Percentiles rank a stretch among this genome's conserved stretches.
phyloP scores from a whole-genome alignment of 2,113 vertebrate genomes.

The Baryphthengus martii region DNA sequence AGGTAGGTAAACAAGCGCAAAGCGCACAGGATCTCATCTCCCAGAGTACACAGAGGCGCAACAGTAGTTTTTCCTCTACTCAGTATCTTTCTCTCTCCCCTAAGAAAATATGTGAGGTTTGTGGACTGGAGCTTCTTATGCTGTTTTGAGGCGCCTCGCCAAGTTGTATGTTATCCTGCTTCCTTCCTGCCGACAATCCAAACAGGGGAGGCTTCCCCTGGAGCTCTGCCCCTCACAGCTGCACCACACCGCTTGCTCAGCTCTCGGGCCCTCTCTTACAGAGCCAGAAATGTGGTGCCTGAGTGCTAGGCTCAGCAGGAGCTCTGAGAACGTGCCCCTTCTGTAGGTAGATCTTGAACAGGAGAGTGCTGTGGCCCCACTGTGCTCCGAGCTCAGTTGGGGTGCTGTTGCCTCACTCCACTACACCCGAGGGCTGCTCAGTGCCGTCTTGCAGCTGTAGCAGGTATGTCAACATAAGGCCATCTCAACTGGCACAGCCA shows the following conservation, averaged over 20 bases:
- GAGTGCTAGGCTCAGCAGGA: not conserved
- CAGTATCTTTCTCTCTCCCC: not conserved
- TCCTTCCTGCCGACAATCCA: slow-evolving; percentile 28
- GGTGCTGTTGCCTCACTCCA: accelerated
- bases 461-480: not conserved
- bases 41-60: slow-evolving; percentile 15
- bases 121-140: not conserved
- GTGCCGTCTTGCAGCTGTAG: accelerated
- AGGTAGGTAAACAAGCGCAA: not conserved
- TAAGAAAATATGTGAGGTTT: not conserved
- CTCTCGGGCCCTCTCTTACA: not conserved
- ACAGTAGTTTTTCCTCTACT: not conserved
- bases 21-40: slow-evolving; percentile 12
- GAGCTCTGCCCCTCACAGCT: not conserved
- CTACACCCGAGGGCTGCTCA: accelerated
- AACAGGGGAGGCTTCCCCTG: slow-evolving; percentile 9
- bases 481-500: not conserved
- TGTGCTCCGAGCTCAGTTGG: not conserved
- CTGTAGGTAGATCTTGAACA: not conserved
- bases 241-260: not conserved
- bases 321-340: not conserved
- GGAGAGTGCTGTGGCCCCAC: not conserved
- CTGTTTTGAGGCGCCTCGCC: slow-evolving; percentile 5
- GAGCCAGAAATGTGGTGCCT: not conserved
- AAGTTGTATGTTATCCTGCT: not conserved